These are phyloP conservation scores for Candidula unifasciata DNA, from an alignment of 2,888 invertebrate species.

Conservation along the genomic window DNA sequence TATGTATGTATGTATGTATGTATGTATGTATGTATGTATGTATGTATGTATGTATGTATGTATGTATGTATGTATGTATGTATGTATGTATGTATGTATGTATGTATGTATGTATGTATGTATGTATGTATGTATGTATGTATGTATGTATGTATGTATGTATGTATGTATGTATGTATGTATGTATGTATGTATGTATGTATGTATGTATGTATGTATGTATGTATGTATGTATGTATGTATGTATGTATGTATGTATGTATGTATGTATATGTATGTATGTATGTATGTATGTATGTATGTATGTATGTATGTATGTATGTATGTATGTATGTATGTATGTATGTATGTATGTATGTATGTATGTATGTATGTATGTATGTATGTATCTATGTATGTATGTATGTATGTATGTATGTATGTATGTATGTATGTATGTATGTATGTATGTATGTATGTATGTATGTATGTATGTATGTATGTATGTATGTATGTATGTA, in stretches of 20 bases:
- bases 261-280: background rate
- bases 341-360: background rate
- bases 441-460: too few relatives aligned
- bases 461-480: too few relatives aligned
- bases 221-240: too few relatives aligned
- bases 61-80: background rate
- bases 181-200: too few relatives aligned
- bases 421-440: slow-evolving; percentile 3
- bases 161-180: too few relatives aligned
- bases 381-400: background rate
- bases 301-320: background rate
- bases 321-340: background rate
- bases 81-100: background rate
- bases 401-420: background rate
- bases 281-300: background rate
- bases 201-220: too few relatives aligned
- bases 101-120: too few relatives aligned
- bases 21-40: background rate
- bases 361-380: background rate
- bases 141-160: too few relatives aligned
- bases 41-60: background rate
- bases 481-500: too few relatives aligned
- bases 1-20: background rate
- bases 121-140: too few relatives aligned
- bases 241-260: background rate